phyloP scores from a whole-genome alignment of 1,140 invertebrate species.

The Drosophila nasuta region DNA sequence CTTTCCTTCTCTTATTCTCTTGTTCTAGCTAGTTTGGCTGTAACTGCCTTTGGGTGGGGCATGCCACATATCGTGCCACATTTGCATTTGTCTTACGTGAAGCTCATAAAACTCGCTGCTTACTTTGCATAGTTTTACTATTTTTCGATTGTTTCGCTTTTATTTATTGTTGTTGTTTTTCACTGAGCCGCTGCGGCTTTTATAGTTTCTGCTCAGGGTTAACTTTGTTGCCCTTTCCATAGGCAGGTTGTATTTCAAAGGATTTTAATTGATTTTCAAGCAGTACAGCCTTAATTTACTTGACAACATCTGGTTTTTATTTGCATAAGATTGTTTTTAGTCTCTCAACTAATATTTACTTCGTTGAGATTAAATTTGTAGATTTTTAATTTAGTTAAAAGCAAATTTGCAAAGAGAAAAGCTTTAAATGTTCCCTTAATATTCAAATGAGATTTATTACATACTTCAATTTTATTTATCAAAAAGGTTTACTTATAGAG shows the following conservation, averaged over 20 bases:
- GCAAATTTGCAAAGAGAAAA: too few relatives aligned
- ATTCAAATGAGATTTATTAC: too few relatives aligned
- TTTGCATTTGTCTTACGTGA: conserved; percentile 72
- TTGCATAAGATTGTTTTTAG: too few relatives aligned
- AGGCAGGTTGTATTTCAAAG: background rate
- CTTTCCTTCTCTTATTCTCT: background rate
- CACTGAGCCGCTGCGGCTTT: background rate
- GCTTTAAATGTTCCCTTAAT: too few relatives aligned
- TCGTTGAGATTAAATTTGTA: too few relatives aligned
- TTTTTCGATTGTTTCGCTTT: conserved; percentile 24
- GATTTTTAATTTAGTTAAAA: too few relatives aligned
- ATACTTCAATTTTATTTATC: too few relatives aligned
- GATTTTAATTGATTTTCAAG: conserved; percentile 1
- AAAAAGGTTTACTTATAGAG: too few relatives aligned
- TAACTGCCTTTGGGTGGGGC: background rate
- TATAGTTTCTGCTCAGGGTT: background rate
- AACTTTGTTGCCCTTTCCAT: background rate
- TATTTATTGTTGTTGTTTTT: conserved; percentile 3
- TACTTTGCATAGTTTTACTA: conserved; percentile 45
- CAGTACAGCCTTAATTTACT: too few relatives aligned
- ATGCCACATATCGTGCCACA: conserved; percentile 66
- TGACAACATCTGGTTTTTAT: too few relatives aligned
- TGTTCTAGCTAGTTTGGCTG: background rate
- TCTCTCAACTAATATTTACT: too few relatives aligned
- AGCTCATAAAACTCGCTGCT: conserved; percentile 47